These are phyloP conservation scores for Baccha elongata DNA, from an alignment of 2,888 invertebrate species.

Conservation along the genomic window DNA sequence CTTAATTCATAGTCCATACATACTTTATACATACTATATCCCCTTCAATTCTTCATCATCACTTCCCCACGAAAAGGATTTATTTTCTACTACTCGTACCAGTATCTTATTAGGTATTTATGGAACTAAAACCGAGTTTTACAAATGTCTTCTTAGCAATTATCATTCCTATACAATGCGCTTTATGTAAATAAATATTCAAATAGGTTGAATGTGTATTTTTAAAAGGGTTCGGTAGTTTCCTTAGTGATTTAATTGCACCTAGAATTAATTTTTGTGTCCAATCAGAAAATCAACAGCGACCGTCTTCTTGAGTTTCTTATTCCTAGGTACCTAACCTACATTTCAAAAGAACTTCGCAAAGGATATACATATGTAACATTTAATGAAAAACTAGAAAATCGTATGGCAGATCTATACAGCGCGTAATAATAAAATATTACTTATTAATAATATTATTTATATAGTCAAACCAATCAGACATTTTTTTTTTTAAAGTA, in stretches of 20 bases:
- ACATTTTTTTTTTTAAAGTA: too few relatives aligned
- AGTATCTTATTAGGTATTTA: conserved; percentile 22
- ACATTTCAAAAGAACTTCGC: too few relatives aligned
- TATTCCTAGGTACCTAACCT: too few relatives aligned
- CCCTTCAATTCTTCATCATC: conserved; percentile 1
- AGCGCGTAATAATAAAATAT: too few relatives aligned
- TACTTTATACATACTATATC: neutral
- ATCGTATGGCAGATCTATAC: too few relatives aligned
- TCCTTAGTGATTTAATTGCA: neutral
- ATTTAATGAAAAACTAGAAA: too few relatives aligned
- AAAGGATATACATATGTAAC: too few relatives aligned
- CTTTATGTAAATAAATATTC: conserved; percentile 9
- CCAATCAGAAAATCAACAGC: neutral
- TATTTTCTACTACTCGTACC: conserved; percentile 7
- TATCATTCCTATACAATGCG: conserved; percentile 17
- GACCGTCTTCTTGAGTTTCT: neutral
- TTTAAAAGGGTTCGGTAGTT: neutral
- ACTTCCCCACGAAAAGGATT: conserved; percentile 17
- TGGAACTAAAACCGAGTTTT: conserved; percentile 5
- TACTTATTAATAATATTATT: too few relatives aligned
- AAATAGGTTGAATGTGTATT: neutral
- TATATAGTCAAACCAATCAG: too few relatives aligned
- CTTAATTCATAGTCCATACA: conserved; percentile 4
- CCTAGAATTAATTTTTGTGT: too few relatives aligned
- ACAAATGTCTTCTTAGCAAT: conserved; percentile 23